Base-by-base conservation (phyloP, 2,113 vertebrate genomes). In the Leptodactylus fuscus region DNA sequence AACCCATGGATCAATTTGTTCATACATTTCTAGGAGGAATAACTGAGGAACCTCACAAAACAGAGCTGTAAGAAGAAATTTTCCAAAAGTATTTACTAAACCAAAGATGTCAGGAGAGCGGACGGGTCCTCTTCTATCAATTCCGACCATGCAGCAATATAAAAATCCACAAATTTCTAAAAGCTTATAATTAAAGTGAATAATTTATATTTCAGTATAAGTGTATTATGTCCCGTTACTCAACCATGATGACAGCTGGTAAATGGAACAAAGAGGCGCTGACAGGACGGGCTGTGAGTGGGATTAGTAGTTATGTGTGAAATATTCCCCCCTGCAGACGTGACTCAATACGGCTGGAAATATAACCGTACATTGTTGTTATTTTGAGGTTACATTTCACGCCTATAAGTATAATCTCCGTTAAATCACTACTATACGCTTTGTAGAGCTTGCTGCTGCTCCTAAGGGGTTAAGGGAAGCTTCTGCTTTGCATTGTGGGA, bases 241-340 rank as follows among this genome's bases (percentile, higher is more conserved):
- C 49, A 78, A 55, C 10, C 75, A 38, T 58, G 27, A 79, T 79
- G 53, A 34, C 76, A 79, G 76, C 51, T 79, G 51, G 24, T 18
- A 22, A 16, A 53, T 53, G 29, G 46, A 76, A 78, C 75, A 77
- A 55, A 36, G 75, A 55, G 75, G 48, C 41, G 76, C 76, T 78
- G 75, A 78, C 46, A 78, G 46, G 18, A 18, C 51, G 75, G 74
- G 32, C 16, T 78, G 75, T 38, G 29, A 55, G 75, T 78, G 76
- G 76, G 76, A 55, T 78, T 38, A 55, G 48, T 4, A 58, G 49
- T 41, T 60, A 55, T 38, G 76, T 36, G 76, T n/a, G 29, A 60
- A 41, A 18, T 58, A 24, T 53, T 79, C 27, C 22, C 36, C 75
- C 9, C 27, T 34, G 16, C 24, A 27, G 15, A 8, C 29, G 41